These are phyloP conservation scores for Chunga burmeisteri DNA, from an alignment of 2,113 vertebrate genomes.

Conservation along the genomic window DNA sequence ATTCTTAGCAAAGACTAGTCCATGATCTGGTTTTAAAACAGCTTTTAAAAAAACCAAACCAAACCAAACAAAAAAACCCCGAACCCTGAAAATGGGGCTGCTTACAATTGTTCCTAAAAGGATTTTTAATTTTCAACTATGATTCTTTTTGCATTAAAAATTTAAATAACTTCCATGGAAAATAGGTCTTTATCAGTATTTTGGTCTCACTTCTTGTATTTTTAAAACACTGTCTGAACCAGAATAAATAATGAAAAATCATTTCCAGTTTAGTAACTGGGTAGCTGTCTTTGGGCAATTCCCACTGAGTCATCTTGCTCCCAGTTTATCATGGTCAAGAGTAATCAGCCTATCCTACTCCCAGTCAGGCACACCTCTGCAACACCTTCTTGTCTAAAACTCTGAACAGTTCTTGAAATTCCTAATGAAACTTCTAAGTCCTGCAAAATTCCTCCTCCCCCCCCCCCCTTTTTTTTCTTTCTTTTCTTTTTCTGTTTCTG, in stretches of 20 bases:
- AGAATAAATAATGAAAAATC: slow-evolving; percentile 15
- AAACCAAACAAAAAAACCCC: not conserved
- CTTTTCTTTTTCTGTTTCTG: not conserved
- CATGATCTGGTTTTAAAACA: not conserved
- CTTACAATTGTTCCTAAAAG: not conserved
- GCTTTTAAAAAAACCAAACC: not conserved
- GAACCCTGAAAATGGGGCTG: not conserved
- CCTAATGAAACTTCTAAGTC: not conserved
- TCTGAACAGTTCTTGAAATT: slow-evolving; percentile 18
- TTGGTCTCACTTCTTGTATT: not conserved
- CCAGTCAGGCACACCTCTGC: not conserved
- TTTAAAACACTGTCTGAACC: not conserved
- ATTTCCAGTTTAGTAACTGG: slow-evolving; percentile 6
- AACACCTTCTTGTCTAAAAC: slow-evolving; percentile 21
- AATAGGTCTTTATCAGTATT: not conserved
- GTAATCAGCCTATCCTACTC: not conserved
- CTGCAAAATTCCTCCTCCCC: not conserved
- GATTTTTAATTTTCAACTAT: not conserved
- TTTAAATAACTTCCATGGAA: not conserved
- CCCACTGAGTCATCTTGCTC: not conserved
- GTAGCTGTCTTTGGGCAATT: not conserved
- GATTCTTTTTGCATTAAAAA: not conserved
- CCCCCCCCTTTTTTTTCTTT: not conserved
- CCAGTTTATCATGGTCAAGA: not conserved
- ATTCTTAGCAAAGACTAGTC: not conserved